phyloP scores from a whole-genome alignment of 2,888 invertebrate species.

The Cyaniris semiargus region DNA sequence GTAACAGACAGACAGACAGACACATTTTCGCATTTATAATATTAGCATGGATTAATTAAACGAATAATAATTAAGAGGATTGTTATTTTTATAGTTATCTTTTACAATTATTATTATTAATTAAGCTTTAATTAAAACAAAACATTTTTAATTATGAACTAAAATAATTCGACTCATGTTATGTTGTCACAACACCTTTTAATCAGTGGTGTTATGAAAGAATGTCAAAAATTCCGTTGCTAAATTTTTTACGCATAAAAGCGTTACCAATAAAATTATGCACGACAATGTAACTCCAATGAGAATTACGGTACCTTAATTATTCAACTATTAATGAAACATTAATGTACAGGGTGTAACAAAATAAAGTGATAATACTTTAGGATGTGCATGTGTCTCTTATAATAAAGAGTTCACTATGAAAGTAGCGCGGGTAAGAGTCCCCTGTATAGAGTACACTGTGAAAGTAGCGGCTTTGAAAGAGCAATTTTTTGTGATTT shows the following conservation, averaged over 20 bases:
- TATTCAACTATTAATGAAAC: neutral
- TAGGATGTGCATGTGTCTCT: too few species aligned
- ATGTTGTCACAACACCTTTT: neutral
- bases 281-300: conserved; percentile 15
- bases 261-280: neutral
- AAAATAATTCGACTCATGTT: neutral
- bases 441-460: too few species aligned
- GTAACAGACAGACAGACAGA: too few species aligned
- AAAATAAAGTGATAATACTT: too few species aligned
- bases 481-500: too few species aligned
- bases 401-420: too few species aligned
- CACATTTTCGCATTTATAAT: too few species aligned
- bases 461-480: too few species aligned
- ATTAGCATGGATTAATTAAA: too few species aligned
- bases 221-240: neutral
- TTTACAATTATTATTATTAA: neutral
- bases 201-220: neutral
- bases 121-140: neutral
- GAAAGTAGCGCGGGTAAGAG: too few species aligned
- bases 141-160: neutral
- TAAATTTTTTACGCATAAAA: neutral
- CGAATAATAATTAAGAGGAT: neutral
- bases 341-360: too few species aligned
- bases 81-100: neutral
- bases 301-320: neutral